phyloP scores from a whole-genome alignment of 2,888 invertebrate species.

The Phengaris alcon region DNA sequence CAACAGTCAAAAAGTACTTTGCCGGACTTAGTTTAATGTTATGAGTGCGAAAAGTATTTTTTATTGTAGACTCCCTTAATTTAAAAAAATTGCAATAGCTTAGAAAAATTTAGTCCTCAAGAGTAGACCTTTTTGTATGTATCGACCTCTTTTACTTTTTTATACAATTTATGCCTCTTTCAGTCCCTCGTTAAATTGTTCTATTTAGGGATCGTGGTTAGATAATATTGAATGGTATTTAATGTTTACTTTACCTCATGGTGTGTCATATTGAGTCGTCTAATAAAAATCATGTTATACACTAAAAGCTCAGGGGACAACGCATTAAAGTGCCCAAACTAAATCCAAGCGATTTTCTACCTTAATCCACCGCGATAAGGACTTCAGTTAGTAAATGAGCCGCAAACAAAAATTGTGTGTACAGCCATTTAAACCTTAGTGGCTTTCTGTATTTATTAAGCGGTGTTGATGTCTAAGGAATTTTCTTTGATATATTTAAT shows the following conservation, averaged over 20 bases:
- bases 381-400: neutral
- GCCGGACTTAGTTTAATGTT: too few species aligned
- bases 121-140: neutral
- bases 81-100: neutral
- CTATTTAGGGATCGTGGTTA: slow-evolving; percentile 12
- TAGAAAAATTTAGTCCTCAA: neutral
- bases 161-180: neutral
- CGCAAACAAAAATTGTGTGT: slow-evolving; percentile 9
- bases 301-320: slow-evolving; percentile 34
- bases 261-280: slow-evolving; percentile 35
- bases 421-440: slow-evolving; percentile 36
- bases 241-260: slow-evolving; percentile 19
- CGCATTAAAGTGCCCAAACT: slow-evolving; percentile 5
- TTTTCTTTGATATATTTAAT: slow-evolving; percentile 33
- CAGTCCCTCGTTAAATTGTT: neutral
- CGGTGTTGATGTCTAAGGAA: slow-evolving; percentile 46
- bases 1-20: too few species aligned
- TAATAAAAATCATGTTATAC: slow-evolving; percentile 37
- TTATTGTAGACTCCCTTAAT: too few species aligned
- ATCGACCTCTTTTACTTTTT: neutral
- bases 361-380: neutral
- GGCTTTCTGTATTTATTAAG: slow-evolving; percentile 46
- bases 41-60: too few species aligned
- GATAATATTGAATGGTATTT: slow-evolving; percentile 15
- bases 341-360: neutral